Evolutionary conservation across 2,113 vertebrate species (phyloP).

Genomic region (Bubalus kerabau): DNA sequence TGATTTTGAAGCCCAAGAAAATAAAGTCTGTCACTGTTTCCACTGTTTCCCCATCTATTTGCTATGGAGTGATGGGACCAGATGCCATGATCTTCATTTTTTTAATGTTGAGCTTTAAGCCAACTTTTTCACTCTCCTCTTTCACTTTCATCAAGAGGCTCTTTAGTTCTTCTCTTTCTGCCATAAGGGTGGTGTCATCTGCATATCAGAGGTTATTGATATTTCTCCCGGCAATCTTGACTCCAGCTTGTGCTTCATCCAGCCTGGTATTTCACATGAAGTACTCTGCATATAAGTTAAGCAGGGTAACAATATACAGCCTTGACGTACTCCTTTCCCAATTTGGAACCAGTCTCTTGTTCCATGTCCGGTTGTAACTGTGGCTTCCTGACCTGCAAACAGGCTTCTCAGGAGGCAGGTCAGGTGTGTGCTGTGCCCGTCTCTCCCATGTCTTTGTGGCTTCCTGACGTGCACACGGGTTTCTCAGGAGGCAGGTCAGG

Average conservation of each 20-base stretch:
- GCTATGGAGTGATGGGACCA: not conserved
- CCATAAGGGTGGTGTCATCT: not conserved
- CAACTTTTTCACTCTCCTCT: not conserved
- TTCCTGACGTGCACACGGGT: not conserved
- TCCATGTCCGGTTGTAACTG: not conserved
- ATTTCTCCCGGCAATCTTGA: not conserved
- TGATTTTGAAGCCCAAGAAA: not conserved
- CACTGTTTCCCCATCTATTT: not conserved
- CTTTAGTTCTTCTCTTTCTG: not conserved
- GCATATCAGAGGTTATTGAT: not conserved
- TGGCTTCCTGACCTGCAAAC: not conserved
- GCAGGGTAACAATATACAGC: not conserved
- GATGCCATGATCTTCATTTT: not conserved
- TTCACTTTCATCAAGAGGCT: not conserved
- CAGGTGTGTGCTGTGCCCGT: not conserved
- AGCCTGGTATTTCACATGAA: not conserved
- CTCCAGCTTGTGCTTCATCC: not conserved
- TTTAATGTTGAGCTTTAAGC: not conserved
- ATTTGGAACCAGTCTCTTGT: not conserved
- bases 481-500: not conserved
- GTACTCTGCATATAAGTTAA: not conserved
- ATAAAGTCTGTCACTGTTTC: not conserved
- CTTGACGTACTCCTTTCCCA: fast-evolving
- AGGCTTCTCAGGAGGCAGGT: not conserved
- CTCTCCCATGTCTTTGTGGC: not conserved